Conservation (phyloP, 2,797 vertebrate species). For the Phoxinus dragarum region DNA sequence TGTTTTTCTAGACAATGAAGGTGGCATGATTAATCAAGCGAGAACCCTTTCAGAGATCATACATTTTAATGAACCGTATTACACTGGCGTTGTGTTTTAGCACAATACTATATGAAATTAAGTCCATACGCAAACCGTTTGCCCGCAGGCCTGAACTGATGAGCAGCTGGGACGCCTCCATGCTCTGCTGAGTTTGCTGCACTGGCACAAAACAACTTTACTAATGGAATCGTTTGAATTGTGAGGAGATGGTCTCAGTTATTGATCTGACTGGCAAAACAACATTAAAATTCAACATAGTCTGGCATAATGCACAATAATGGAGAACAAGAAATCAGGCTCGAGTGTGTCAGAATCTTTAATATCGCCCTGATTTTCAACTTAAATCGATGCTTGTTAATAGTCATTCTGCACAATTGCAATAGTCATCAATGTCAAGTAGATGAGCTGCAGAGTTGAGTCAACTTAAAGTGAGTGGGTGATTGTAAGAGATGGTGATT, state of each 20-base stretch:
- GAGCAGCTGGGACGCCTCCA: not conserved
- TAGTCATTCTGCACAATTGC: not conserved
- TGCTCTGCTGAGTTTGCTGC: slow-evolving; percentile 35
- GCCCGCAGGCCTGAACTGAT: not conserved
- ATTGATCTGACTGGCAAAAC: slow-evolving; percentile 56
- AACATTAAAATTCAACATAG: slow-evolving; percentile 50
- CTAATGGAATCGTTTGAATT: slow-evolving; percentile 51
- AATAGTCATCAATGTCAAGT: slow-evolving; percentile 32
- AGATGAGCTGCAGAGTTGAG: slow-evolving; percentile 21
- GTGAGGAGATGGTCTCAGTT: slow-evolving; percentile 26
- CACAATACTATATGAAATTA: slow-evolving; percentile 23
- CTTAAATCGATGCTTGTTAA: slow-evolving; percentile 41
- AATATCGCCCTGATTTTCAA: slow-evolving; percentile 25
- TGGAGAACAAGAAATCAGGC: slow-evolving; percentile 4
- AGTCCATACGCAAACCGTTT: slow-evolving; percentile 25
- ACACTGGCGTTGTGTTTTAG: slow-evolving; percentile 12
- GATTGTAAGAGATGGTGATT: not conserved
- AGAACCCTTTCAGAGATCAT: slow-evolving; percentile 38
- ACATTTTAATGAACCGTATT: slow-evolving; percentile 53
- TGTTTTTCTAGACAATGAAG: slow-evolving; percentile 41
- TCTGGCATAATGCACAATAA: slow-evolving; percentile 33
- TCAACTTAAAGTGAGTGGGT: slow-evolving; percentile 46
- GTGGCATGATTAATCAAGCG: slow-evolving; percentile 27
- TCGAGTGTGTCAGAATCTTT: slow-evolving; percentile 36
- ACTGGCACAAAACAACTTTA: slow-evolving; percentile 44